These are phyloP conservation scores for Eueides isabella DNA, from an alignment of 1,140 invertebrate genomes.

Conservation along the genomic window DNA sequence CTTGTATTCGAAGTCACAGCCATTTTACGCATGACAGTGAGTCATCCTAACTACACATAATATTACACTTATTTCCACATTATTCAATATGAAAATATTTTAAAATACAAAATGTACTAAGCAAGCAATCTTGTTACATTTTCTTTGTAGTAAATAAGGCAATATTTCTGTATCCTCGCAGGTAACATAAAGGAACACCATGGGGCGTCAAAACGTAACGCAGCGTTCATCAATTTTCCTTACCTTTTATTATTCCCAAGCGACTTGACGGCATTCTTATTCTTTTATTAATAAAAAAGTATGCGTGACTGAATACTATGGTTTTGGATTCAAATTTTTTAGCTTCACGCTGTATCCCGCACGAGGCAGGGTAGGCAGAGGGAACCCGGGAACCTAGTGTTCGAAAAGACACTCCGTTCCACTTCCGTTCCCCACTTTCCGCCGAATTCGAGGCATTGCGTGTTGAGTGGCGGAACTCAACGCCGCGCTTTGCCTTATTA, in stretches of 20 bases:
- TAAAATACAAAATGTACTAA: conserved; percentile 8
- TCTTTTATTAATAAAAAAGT: conserved; percentile 52
- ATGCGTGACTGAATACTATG: conserved; percentile 27
- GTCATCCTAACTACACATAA: too few species aligned
- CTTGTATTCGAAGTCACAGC: too few species aligned
- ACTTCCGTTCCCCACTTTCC: too few species aligned
- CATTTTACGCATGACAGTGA: too few species aligned
- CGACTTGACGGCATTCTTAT: conserved; percentile 40
- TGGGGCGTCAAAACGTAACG: conserved; percentile 32
- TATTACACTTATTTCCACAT: not conserved
- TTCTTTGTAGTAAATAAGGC: conserved; percentile 15
- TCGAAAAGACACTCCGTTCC: too few species aligned
- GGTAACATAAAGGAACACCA: conserved; percentile 32
- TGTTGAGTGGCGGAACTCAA: too few species aligned
- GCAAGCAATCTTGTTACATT: conserved; percentile 10
- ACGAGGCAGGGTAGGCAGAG: too few species aligned
- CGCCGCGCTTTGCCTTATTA: too few species aligned
- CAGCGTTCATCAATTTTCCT: conserved; percentile 37
- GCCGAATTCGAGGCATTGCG: too few species aligned
- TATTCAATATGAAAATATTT: conserved; percentile 1
- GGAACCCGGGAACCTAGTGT: too few species aligned
- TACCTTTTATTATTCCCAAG: conserved; percentile 40
- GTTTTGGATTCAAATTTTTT: not conserved
- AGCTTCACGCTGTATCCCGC: too few species aligned
- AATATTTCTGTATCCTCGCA: conserved; percentile 28